Base-by-base conservation (phyloP, 2,797 vertebrate species). In the Neostethus bicornis region DNA sequence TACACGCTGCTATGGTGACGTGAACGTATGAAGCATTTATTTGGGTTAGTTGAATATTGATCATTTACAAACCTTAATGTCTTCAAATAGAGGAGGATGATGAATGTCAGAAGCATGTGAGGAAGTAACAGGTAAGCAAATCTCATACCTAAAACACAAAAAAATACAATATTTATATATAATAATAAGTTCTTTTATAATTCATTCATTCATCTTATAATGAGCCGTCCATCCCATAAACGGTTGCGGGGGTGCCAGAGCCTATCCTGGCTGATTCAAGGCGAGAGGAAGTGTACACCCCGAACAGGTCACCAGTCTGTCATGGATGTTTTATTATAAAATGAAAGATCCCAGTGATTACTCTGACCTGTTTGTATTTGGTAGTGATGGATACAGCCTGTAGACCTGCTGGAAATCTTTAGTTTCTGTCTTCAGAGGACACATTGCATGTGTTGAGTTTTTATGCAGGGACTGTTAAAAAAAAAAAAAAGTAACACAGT, bases 371-470 rank as follows among this genome's bases (percentile, higher is more conserved):
- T 70, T 35, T 3, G 7, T 3, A 5, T 24, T 25, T 0, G 82
- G 73, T 35, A 85, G 62, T 1, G 70, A 74, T 29, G 85, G 84
- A 56, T 85, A 83, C 14, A 85, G 61, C 51, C 77, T 70, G 50
- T 44, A 13, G 12, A 7, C 24, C 21, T 19, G 61, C 25, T 21
- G 65, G 17, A 24, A 16, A 34, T 46, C 51, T 13, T 38, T 3
- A 8, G 7, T 17, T 13, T 61, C 35, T 21, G n/a, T 53, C 26
- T 46, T 48, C 31, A 13, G 41, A 4, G 44, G 11, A 0, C 1
- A 23, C 3, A 13, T 39, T n/a, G n/a, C n/a, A 26, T 67, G 61
- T 19, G 1, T 29, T 26, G 35, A 31, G 7, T 59, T 50, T 46
- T 55, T 16, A 21, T 52, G 49, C 17, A 55, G 24, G 5, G 66